Evolutionary conservation across 2,113 vertebrate genomes (phyloP).

Genomic region (Boleophthalmus pectinirostris): DNA sequence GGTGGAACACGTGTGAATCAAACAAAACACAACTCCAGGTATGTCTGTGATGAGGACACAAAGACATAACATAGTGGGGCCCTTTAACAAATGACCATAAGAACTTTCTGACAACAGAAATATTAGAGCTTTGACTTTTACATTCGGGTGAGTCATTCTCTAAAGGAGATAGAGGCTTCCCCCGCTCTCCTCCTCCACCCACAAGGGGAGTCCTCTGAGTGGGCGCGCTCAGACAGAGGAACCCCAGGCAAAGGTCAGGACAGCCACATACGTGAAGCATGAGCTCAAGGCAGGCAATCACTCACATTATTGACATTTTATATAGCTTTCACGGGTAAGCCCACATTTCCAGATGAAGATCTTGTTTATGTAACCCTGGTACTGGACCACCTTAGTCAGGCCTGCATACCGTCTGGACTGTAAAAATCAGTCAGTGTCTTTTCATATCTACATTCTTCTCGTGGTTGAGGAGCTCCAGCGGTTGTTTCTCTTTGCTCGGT

Average conservation of each 20-base stretch:
- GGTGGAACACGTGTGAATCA: too few species aligned
- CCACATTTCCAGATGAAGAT: neutral
- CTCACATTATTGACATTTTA: conserved; percentile 28
- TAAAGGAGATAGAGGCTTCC: conserved; percentile 52
- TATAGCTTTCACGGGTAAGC: neutral
- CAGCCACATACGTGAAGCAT: conserved; percentile 37
- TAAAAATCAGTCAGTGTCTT: conserved; percentile 36
- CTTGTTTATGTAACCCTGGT: conserved; percentile 11
- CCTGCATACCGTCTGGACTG: conserved; percentile 20
- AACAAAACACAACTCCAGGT: too few species aligned
- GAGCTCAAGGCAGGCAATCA: conserved; percentile 12
- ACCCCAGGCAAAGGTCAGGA: conserved; percentile 49
- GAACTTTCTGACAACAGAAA: neutral
- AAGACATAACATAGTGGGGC: too few species aligned
- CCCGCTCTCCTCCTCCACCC: conserved; percentile 37
- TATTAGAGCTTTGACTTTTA: neutral
- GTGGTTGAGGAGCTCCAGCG: conserved; percentile 57
- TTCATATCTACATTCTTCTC: conserved; percentile 60
- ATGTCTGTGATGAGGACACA: too few species aligned
- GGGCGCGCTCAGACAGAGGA: conserved; percentile 21
- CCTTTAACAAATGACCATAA: too few species aligned
- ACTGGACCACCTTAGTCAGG: conserved; percentile 16
- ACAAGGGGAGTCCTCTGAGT: conserved; percentile 52
- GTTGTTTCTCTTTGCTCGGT: conserved; percentile 42
- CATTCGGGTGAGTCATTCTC: conserved; percentile 32